Evolutionary conservation across 2,797 vertebrate genomes (phyloP).

Genomic region (Menidia menidia): DNA sequence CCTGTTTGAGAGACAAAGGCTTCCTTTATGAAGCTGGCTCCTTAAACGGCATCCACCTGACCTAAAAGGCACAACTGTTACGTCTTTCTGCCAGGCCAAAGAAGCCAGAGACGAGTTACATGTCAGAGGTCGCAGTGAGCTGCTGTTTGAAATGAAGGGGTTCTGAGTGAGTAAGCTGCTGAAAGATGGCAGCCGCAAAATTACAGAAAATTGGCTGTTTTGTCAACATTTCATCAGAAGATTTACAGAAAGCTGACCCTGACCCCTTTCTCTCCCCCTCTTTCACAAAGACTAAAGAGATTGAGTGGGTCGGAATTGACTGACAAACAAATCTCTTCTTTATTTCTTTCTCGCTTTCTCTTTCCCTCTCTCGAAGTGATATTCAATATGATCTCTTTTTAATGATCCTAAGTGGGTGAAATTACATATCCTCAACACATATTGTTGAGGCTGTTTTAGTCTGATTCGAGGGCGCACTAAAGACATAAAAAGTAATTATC

Average conservation of each 20-base stretch:
- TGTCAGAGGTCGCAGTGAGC: conserved; percentile 88
- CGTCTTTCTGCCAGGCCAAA: conserved; percentile 82
- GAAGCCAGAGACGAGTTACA: conserved; percentile 79
- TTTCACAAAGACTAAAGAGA: conserved; percentile 84
- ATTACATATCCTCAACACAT: conserved; percentile 83
- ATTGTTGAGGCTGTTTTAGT: conserved; percentile 70
- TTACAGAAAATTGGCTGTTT: conserved; percentile 97
- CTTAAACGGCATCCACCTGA: conserved; percentile 88
- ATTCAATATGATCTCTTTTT: conserved; percentile 96
- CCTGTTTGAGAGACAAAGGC: conserved; percentile 88
- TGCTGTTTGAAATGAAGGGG: conserved; percentile 89
- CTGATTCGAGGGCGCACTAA: conserved; percentile 56
- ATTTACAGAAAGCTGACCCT: conserved; percentile 87
- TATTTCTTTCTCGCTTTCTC: conserved; percentile 85
- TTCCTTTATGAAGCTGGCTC: conserved; percentile 85
- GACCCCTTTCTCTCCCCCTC: conserved; percentile 65
- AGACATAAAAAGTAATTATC: conserved; percentile 56
- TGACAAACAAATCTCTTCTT: conserved; percentile 92
- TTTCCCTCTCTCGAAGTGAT: conserved; percentile 87
- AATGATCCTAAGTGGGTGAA: conserved; percentile 92
- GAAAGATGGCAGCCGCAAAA: conserved; percentile 88
- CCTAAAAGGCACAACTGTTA: conserved; percentile 95
- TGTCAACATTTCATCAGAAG: conserved; percentile 96
- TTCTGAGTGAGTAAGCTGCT: conserved; percentile 87
- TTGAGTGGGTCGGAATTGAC: conserved; percentile 88